Base-by-base conservation (phyloP, 2,888 invertebrate genomes). In the Ceriagrion tenellum region DNA sequence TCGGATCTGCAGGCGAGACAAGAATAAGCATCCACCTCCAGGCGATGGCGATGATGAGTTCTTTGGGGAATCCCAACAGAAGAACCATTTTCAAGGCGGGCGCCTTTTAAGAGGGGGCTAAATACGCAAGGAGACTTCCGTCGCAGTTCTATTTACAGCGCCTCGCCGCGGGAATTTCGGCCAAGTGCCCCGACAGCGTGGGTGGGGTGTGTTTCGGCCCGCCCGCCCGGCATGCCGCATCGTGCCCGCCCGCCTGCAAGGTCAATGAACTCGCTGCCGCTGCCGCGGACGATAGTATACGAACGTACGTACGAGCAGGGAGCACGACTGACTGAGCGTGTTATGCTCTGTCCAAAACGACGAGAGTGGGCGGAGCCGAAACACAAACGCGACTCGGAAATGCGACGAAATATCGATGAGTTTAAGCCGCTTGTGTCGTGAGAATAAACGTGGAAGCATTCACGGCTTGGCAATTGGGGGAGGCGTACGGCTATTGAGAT, bases 91-190 rank as follows among this genome's bases (percentile, higher is more conserved):
- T 69, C 12, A 81, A 81, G 81, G 81, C 35, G 26, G 81, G 59
- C 59, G 59, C 69, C n/a, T 20, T 2, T 69, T 69, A n/a, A 26
- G n/a, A 69, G n/a, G 12, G 69, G 81, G 18, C 26, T 13, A 35
- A 35, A 81, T 35, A 81, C 35, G 81, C 81, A 35, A 81, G 35
- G 35, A 81, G 81, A 35, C 12, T 6, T 26, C n/a, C 81, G 81
- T 18, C 30, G 81, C 81, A 35, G 81, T 81, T 81, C 81, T 81
- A 81, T 81, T 81, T 81, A 81, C 81, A 81, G 81, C 81, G 81
- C 81, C 81, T 35, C 81, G 81, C 81, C 30, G 81, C 81, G 81
- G 81, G 81, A 81, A 81, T 81, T 81, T 35, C 81, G 81, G 81
- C 81, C 81, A 35, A 81, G 81, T 13, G 81, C 81, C 35, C 35